Evolutionary conservation across 2,797 vertebrate species (phyloP).

Genomic region (Danio jaintianensis): DNA sequence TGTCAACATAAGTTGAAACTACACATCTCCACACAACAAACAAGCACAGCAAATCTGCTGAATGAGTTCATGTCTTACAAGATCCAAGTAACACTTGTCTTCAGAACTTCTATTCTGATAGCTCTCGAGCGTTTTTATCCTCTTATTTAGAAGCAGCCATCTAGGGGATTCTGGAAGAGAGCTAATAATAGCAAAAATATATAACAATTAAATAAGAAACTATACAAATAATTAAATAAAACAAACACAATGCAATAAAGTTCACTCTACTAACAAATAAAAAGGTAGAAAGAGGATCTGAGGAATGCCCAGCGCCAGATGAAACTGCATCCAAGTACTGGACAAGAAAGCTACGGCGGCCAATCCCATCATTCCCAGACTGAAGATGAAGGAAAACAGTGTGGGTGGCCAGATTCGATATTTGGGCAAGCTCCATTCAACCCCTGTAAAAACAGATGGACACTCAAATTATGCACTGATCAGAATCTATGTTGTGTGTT

Average conservation of each 20-base stretch:
- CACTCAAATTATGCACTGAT: neutral
- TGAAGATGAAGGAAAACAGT: conserved; percentile 76
- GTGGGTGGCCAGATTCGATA: conserved; percentile 73
- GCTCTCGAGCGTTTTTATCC: conserved; percentile 64
- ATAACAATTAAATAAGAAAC: neutral
- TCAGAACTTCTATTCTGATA: conserved; percentile 70
- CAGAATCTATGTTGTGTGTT: neutral
- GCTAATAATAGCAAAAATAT: conserved; percentile 51
- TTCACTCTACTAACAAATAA: conserved; percentile 65
- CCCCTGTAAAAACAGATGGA: conserved; percentile 63
- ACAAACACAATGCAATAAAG: neutral
- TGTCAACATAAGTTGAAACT: neutral
- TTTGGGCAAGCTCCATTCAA: conserved; percentile 75
- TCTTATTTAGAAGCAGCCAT: conserved; percentile 73
- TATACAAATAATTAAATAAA: neutral
- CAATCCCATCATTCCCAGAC: conserved; percentile 75
- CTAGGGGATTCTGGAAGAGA: conserved; percentile 77
- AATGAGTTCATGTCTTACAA: conserved; percentile 63
- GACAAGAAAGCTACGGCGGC: conserved; percentile 71
- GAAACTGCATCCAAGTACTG: conserved; percentile 69
- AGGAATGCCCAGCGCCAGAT: conserved; percentile 73
- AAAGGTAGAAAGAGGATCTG: conserved; percentile 76
- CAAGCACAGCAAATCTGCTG: too few relatives aligned
- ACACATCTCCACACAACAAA: neutral
- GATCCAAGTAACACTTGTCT: conserved; percentile 68